Base-by-base conservation (phyloP, 2,888 invertebrate species). In the Scaeva pyrastri region DNA sequence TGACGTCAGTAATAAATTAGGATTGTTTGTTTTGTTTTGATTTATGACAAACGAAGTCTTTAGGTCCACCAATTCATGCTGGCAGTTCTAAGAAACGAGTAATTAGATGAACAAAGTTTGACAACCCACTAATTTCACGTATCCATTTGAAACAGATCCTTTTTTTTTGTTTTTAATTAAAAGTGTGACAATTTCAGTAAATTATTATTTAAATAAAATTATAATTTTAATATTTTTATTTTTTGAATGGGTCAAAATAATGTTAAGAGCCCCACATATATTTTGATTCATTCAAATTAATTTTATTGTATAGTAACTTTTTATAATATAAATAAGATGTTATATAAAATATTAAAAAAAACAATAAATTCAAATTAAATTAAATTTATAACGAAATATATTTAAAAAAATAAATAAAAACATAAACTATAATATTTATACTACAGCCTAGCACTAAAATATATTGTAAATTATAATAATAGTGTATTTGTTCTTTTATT, bases 251-350 rank as follows among this genome's bases (percentile, higher is more conserved):
- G 74, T 81, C 72, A 60, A 86, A 81, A 78, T 78, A 81, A 60
- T 81, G 77, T 58, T 52, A 26, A 64, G 88, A 88, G 88, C 88
- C 88, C 88, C 81, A 73, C 79, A 84, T 56, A 66, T 73, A 80
- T 84, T 84, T 83, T 83, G 55, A 87, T 87, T 60, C 83, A 75
- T 78, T 87, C 83, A 31, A 77, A 80, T 58, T 50, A 48, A 48
- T 36, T 31, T 31, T 41, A 31, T 41, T 31, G 36, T n/a, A 48
- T 43, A 39, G 64, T 74, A 45, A 58, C 1, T 74, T 41, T 16
- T 19, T 72, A 55, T 26, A 45, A 39, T 12, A 23, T 58, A 19
- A 12, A 55, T 66, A 50, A 68, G 50, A 39, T 68, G 48, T 36
- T 41, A 56, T 48, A n/a, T 36, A 41, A 60, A 52, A 41, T 62